Conservation (phyloP, 2,888 invertebrate species). For the Colostygia pectinataria region DNA sequence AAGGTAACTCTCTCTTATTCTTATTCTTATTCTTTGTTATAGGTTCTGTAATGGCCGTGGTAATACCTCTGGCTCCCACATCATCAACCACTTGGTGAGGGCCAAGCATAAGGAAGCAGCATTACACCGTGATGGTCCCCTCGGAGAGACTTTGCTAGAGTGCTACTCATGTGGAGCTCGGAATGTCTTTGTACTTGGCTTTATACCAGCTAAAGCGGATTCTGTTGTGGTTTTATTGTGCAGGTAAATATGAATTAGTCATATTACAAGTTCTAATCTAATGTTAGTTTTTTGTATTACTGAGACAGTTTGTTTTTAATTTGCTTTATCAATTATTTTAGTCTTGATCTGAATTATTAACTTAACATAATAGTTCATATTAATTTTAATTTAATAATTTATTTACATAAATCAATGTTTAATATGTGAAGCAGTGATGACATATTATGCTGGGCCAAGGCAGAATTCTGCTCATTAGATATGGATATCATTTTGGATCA, state of each 20-base stretch:
- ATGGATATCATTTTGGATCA: no score
- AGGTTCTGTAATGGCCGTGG: slow-evolving; percentile 99
- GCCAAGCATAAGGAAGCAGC: slow-evolving; percentile 99
- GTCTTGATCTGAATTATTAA: no score
- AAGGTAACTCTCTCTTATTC: no score
- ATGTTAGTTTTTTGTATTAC: no score
- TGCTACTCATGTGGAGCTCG: slow-evolving; percentile 99
- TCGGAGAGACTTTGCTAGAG: slow-evolving; percentile 98
- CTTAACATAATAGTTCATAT: no score
- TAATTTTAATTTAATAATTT: no score
- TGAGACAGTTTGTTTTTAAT: not conserved
- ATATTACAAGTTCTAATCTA: not conserved
- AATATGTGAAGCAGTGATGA: no score
- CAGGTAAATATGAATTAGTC: slow-evolving; percentile 76
- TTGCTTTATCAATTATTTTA: not conserved
- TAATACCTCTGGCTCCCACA: slow-evolving; percentile 98
- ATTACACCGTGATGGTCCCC: slow-evolving; percentile 97
- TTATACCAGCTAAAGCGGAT: slow-evolving; percentile 99
- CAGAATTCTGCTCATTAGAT: no score
- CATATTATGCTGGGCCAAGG: no score
- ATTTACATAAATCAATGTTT: no score
- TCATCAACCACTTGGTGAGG: slow-evolving; percentile 98
- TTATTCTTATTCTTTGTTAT: no score
- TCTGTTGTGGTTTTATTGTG: slow-evolving; percentile 98
- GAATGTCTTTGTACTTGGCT: slow-evolving; percentile 99